These are phyloP conservation scores for Ascidia mentula DNA, from an alignment of 23 tunicate genomes.

Conservation along the genomic window DNA sequence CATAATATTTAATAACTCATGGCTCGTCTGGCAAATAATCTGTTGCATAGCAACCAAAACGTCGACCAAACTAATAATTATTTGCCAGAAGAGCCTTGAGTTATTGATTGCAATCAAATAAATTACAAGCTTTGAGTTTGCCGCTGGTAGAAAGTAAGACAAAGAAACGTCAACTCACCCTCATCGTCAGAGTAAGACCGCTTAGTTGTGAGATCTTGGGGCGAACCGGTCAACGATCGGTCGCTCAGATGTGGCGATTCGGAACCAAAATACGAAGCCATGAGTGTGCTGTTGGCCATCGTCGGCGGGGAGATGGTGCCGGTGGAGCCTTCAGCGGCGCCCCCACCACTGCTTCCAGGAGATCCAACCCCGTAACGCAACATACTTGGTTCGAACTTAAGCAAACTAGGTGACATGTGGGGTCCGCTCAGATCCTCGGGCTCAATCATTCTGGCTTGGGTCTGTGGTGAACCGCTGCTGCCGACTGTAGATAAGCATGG, in stretches of 20 bases:
- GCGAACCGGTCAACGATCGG: conserved; percentile 57
- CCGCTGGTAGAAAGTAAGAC: no score
- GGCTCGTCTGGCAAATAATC: no score
- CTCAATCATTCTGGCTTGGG: conserved; percentile 31
- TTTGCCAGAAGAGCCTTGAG: no score
- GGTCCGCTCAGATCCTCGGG: conserved; percentile 53
- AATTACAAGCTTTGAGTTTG: no score
- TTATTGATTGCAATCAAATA: no score
- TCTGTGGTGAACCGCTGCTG: conserved; percentile 10
- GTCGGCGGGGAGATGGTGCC: conserved; percentile 54
- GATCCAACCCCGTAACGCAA: conserved; percentile 43
- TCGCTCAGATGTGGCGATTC: conserved; percentile 79
- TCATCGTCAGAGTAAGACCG: conserved; percentile 22
- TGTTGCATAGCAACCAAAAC: no score
- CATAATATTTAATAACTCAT: no score
- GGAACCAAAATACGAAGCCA: conserved; percentile 19
- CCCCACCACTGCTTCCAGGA: conserved; percentile 64
- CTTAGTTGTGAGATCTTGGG: conserved; percentile 76
- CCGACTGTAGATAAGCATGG: neutral
- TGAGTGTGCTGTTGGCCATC: conserved; percentile 15
- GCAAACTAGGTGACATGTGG: neutral
- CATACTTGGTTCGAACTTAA: conserved; percentile 62
- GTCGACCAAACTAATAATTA: no score
- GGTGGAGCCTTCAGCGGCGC: conserved; percentile 56
- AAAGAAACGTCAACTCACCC: no score